Percentiles rank a stretch among this genome's conserved stretches.
Conservation (phyloP, 64 coral and sea anemone genomes). For the Stylophora pistillata region DNA sequence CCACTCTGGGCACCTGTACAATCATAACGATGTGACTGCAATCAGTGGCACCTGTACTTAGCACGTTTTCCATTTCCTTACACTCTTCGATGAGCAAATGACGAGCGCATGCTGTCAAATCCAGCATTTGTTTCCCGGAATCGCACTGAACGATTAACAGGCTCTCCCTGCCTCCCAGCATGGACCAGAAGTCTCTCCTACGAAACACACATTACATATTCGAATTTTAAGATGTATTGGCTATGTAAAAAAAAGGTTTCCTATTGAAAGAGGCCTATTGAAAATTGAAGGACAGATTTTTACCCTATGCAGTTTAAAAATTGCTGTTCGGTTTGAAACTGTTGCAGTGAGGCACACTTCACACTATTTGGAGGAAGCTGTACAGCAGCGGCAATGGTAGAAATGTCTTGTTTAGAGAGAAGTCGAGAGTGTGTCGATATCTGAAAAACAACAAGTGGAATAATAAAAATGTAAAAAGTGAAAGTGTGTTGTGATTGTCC, state of each 20-base stretch:
- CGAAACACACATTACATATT: background rate
- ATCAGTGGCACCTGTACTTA: background rate
- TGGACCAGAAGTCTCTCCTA: constrained; percentile 56
- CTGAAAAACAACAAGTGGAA: background rate
- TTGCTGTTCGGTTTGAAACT: constrained; percentile 73
- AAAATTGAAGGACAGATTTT: background rate
- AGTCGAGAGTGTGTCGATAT: constrained; percentile 55
- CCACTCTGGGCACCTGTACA: constrained; percentile 71
- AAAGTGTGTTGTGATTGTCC: too few species aligned
- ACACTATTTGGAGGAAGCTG: background rate
- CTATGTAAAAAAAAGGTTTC: too few species aligned
- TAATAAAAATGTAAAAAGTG: background rate
- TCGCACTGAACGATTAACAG: constrained; percentile 69
- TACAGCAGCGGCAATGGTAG: constrained; percentile 1
- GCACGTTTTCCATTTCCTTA: constrained; percentile 34
- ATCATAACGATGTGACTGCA: constrained; percentile 74
- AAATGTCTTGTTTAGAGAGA: constrained; percentile 51
- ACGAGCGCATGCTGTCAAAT: constrained; percentile 69
- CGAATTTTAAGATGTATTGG: too few species aligned
- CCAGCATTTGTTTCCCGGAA: constrained; percentile 37
- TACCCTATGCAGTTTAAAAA: constrained; percentile 55
- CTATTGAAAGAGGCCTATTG: too few species aligned
- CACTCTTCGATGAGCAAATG: constrained; percentile 69
- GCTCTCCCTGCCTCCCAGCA: constrained; percentile 46
- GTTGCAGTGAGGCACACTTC: constrained; percentile 45